phyloP scores from a whole-genome alignment of 2,888 invertebrate species.

The Gymnoscelis rufifasciata region DNA sequence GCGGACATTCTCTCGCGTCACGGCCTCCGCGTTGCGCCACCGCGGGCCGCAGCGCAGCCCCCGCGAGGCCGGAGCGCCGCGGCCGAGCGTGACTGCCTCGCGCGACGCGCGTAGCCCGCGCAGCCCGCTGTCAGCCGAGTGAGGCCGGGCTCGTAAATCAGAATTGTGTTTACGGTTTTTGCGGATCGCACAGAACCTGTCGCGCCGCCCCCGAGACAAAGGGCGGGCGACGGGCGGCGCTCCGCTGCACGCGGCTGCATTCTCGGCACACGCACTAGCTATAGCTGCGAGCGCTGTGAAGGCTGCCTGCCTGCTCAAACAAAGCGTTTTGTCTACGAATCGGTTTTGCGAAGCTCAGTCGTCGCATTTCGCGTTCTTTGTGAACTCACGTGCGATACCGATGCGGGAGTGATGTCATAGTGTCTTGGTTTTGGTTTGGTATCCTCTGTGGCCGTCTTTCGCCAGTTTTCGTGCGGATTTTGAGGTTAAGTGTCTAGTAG shows the following conservation, averaged over 20 bases:
- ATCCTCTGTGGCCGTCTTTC: slow-evolving; percentile 68
- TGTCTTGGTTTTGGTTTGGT: slow-evolving; percentile 47
- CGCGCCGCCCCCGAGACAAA: slow-evolving; percentile 64
- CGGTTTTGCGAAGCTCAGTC: slow-evolving; percentile 50
- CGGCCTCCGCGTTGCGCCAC: slow-evolving; percentile 78
- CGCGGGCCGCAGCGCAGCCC: slow-evolving; percentile 52
- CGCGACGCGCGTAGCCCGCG: slow-evolving; percentile 39
- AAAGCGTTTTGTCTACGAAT: slow-evolving; percentile 73
- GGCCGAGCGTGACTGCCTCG: slow-evolving; percentile 70
- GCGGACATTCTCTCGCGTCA: slow-evolving; percentile 77
- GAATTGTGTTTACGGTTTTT: slow-evolving; percentile 74
- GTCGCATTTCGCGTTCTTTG: slow-evolving; percentile 56
- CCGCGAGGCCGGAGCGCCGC: slow-evolving; percentile 60
- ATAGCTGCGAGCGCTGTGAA: slow-evolving; percentile 65
- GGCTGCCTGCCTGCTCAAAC: slow-evolving; percentile 74
- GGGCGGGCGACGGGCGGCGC: slow-evolving; percentile 50
- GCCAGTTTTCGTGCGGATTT: slow-evolving; percentile 60
- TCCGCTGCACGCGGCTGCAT: slow-evolving; percentile 49
- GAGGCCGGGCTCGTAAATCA: slow-evolving; percentile 62
- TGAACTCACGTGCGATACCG: slow-evolving; percentile 49
- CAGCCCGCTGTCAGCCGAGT: slow-evolving; percentile 33
- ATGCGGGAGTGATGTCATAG: slow-evolving; percentile 57
- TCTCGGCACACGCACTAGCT: slow-evolving; percentile 47
- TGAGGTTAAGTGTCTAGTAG: slow-evolving; percentile 72
- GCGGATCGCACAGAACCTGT: slow-evolving; percentile 58